phyloP scores from a whole-genome alignment of 2,888 invertebrate genomes.

The Harpagoxenus sublaevis region DNA sequence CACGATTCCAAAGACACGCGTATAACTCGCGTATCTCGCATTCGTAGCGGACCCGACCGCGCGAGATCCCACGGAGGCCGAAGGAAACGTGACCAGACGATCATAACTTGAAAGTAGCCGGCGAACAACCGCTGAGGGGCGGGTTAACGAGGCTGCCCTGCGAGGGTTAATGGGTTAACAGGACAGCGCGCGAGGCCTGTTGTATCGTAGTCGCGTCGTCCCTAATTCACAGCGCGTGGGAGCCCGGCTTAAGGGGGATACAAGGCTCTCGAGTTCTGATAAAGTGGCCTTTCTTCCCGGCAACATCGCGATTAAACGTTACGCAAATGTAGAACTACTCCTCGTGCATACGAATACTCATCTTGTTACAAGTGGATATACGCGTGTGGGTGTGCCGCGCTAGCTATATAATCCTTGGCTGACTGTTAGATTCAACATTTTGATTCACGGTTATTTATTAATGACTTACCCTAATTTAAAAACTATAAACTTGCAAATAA shows the following conservation, averaged over 20 bases:
- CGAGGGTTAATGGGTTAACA: constrained; percentile 77
- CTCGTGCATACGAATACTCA: constrained; percentile 10
- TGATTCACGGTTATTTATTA: background rate
- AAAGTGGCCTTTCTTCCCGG: constrained; percentile 43
- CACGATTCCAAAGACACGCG: constrained; percentile 20
- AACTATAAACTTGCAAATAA: background rate
- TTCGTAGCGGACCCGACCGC: background rate
- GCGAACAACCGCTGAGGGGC: constrained; percentile 64
- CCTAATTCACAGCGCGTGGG: constrained; percentile 75
- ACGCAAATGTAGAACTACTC: constrained; percentile 22
- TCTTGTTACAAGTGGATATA: background rate
- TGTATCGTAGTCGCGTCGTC: constrained; percentile 71
- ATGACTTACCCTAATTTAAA: background rate
- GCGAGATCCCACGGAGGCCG: constrained; percentile 75
- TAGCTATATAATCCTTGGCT: background rate
- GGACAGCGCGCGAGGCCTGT: constrained; percentile 69
- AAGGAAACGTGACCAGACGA: constrained; percentile 77
- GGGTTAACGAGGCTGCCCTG: constrained; percentile 72
- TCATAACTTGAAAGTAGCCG: constrained; percentile 74
- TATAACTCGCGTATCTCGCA: background rate
- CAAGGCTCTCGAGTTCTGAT: constrained; percentile 38
- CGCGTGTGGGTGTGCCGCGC: background rate
- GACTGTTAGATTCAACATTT: background rate
- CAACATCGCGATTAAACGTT: constrained; percentile 47
- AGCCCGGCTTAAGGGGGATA: constrained; percentile 57